Base-by-base conservation (phyloP, 2,888 invertebrate species). In the Phrixothrix hirtus region DNA sequence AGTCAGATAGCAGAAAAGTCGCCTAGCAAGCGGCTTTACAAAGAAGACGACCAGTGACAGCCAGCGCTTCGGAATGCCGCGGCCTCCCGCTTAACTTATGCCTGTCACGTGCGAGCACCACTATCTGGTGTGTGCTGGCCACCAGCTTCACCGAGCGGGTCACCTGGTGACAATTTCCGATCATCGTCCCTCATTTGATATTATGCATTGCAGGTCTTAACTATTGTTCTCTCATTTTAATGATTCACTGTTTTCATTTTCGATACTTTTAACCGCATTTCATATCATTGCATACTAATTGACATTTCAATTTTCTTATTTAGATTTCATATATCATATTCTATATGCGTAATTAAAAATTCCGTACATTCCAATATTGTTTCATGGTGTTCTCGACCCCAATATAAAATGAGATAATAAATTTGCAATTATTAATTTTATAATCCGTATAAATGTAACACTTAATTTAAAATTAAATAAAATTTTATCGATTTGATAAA, bases 61-160 rank as follows among this genome's bases (percentile, higher is more conserved):
- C 62, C 69, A 65, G 66, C 58, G 62, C 69, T 60, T 59, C 66
- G 67, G 69, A 70, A 70, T 69, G 68, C 67, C 65, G 63, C 62
- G 69, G 67, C 66, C 69, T 65, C 67, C 69, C 68, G 68, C 65
- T 68, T 72, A 71, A 72, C 71, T 71, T 70, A 72, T 72, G 71
- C 71, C 70, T 71, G 72, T 72, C 72, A 72, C 71, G 71, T 71
- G 72, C 72, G 65, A 63, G 65, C 67, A 68, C 68, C 69, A 68
- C 67, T 67, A 65, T 63, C 61, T 58, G 43, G 47, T 49, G 51
- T 50, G 55, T 60, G 53, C 64, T 59, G 65, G 58, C 59, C 67
- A 65, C 67, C 62, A 65, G 63, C 55, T 54, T 53, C 58, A 59
- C 59, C 57, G 60, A 65, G 65, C 66, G 65, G 64, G 48, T 54